Evolutionary conservation across 1,140 invertebrate genomes (phyloP), one percentile per base, ranked within the genome.

Genomic region (Tyrophagus putrescentiae): DNA sequence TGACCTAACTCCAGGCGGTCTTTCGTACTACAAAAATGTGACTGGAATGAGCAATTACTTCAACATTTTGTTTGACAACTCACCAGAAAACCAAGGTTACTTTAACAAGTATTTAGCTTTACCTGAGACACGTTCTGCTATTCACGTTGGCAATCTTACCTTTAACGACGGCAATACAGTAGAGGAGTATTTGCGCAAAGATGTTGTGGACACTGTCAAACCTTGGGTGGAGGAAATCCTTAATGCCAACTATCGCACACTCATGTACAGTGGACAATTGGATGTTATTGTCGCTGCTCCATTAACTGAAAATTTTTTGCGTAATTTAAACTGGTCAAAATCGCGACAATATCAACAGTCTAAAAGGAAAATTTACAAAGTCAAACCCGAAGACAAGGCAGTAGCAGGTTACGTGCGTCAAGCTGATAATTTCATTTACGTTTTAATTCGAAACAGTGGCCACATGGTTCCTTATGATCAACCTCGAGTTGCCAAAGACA

Each of bases 251-350:
- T 67, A 67, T 52, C 57, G 63, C 45, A 50, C 63, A n/a, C 16
- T 65, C 32, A 31, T 67, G 3, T 91, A 88, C 68, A 87, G 81
- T 67, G 87, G 87, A 0, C 85, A 89, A 67, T 68, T 90, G 32
- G 87, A 91, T 68, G 82, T 91, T 21, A 86, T 89, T 65, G 81
- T 87, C 3, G 81, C 85, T 1, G 85, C 86, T 70, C 80, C 84
- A 0, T 67, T 84, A 29, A 87, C 85, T 0, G 77, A 82, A 44
- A 82, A 82, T 64, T 87, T 83, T 68, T 69, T 90, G 7, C 62
- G 71, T 28, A 71, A 68, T 5, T 68, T 90, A 0, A 74, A 83
- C 41, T 90, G 87, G 76, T 70, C 74, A 27, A 79, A 78, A 1
- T 71, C 79, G 0, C 73, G 79, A 1, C 73, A 77, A 4, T 89